Evolutionary conservation across 2,888 invertebrate genomes (phyloP).

Genomic region (Schizaphis graminum): DNA sequence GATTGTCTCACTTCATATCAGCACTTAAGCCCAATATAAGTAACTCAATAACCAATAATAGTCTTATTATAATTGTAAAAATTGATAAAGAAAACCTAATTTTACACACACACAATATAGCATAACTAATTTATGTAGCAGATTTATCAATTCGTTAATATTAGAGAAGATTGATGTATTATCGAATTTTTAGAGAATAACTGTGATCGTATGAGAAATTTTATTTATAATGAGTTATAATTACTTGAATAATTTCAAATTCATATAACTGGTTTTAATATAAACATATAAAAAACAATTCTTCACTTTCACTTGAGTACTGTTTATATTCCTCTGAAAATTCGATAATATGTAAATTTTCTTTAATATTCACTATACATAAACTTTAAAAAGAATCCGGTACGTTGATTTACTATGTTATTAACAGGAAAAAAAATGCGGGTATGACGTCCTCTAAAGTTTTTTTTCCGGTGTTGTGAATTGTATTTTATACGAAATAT

Average conservation of each 20-base stretch:
- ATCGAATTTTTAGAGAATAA: too few relatives aligned
- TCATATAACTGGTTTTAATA: neutral
- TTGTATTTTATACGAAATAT: neutral
- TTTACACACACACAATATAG: too few relatives aligned
- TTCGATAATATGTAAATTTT: neutral
- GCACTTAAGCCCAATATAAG: neutral
- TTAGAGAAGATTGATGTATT: too few relatives aligned
- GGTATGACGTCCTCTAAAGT: neutral
- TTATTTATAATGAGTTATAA: neutral
- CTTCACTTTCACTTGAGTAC: neutral
- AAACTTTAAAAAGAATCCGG: neutral
- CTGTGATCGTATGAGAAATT: accelerated
- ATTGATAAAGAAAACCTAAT: neutral
- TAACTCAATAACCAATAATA: neutral
- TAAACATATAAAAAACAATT: neutral
- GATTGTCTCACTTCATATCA: neutral
- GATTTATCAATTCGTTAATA: too few relatives aligned
- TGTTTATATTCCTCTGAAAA: neutral
- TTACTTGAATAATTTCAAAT: neutral
- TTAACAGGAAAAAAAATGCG: neutral
- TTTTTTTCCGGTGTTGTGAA: neutral
- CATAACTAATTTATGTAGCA: too few relatives aligned
- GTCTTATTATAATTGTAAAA: neutral
- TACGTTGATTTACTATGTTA: neutral
- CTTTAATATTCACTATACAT: neutral